A percentile compares a stretch with the other conserved stretches of the same genome.
phyloP scores from a whole-genome alignment of 2,888 invertebrate genomes.

The Brachyopa scutellaris region DNA sequence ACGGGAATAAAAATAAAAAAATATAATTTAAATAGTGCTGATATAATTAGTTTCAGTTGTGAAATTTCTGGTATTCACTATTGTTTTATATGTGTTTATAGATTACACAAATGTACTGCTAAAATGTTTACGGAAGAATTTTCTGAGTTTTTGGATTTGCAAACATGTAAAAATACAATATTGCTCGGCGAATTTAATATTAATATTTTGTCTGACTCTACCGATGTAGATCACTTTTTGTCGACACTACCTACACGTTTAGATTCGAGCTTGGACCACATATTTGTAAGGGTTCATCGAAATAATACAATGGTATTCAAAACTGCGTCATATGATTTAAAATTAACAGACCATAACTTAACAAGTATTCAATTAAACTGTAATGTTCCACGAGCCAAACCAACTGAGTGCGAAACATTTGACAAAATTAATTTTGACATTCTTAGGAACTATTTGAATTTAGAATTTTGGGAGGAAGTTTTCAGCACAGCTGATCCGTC shows the following conservation, averaged over 20 bases:
- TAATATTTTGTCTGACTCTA: not conserved
- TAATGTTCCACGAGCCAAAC: not conserved
- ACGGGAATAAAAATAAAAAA: not conserved
- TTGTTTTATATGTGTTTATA: constrained; percentile 7
- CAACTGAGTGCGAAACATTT: not conserved
- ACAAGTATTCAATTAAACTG: not conserved
- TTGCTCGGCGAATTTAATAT: constrained; percentile 19
- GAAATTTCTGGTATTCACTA: constrained; percentile 1
- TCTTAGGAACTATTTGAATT: not conserved
- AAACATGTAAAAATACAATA: constrained; percentile 12
- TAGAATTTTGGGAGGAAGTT: no score
- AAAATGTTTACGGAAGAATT: constrained; percentile 9
- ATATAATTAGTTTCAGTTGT: constrained; percentile 11
- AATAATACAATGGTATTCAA: not conserved
- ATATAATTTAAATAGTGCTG: not conserved
- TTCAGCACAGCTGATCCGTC: no score
- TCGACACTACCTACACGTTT: not conserved
- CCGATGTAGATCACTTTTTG: constrained; percentile 1
- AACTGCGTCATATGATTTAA: no score
- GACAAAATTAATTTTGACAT: not conserved
- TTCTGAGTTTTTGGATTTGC: not conserved
- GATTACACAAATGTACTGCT: constrained; percentile 2
- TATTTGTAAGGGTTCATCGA: not conserved
- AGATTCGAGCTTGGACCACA: not conserved
- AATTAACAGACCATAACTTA: constrained; percentile 1